These are phyloP conservation scores for Cephus runcator DNA, from an alignment of 2,888 invertebrate genomes.

Conservation along the genomic window DNA sequence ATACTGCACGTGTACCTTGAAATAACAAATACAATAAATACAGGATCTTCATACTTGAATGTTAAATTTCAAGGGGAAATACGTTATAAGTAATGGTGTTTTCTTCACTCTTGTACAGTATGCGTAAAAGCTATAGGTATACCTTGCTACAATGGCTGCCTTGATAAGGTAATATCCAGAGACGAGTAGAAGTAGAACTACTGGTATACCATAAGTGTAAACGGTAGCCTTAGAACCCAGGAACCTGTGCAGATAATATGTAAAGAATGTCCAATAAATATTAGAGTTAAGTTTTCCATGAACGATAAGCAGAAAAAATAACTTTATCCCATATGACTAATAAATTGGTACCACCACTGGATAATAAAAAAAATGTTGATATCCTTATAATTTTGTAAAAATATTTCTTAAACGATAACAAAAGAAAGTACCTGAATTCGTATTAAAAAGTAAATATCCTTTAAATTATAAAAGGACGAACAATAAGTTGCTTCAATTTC, in stretches of 20 bases:
- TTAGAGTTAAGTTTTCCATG: not conserved
- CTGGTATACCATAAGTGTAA: slow-evolving; percentile 69
- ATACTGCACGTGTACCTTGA: slow-evolving; percentile 70
- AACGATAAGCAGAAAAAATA: not conserved
- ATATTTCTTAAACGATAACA: not conserved
- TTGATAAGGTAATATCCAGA: slow-evolving; percentile 67
- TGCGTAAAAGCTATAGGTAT: slow-evolving; percentile 15
- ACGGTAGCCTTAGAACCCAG: slow-evolving; percentile 66
- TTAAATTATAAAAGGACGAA: not conserved
- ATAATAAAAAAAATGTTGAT: not conserved
- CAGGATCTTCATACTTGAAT: not conserved
- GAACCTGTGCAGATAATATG: slow-evolving; percentile 62
- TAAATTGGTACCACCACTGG: too few relatives aligned
- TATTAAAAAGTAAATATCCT: not conserved
- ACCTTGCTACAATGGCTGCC: slow-evolving; percentile 69
- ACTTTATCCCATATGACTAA: not conserved
- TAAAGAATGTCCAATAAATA: not conserved
- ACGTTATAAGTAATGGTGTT: not conserved
- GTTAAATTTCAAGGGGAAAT: not conserved
- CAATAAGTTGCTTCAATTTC: too few relatives aligned
- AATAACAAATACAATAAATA: not conserved
- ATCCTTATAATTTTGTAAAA: not conserved
- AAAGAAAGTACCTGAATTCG: not conserved
- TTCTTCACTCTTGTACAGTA: not conserved
- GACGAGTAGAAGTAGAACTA: slow-evolving; percentile 64